Evolutionary conservation across 1,140 invertebrate species (phyloP).

Genomic region (Antheraea pernyi): DNA sequence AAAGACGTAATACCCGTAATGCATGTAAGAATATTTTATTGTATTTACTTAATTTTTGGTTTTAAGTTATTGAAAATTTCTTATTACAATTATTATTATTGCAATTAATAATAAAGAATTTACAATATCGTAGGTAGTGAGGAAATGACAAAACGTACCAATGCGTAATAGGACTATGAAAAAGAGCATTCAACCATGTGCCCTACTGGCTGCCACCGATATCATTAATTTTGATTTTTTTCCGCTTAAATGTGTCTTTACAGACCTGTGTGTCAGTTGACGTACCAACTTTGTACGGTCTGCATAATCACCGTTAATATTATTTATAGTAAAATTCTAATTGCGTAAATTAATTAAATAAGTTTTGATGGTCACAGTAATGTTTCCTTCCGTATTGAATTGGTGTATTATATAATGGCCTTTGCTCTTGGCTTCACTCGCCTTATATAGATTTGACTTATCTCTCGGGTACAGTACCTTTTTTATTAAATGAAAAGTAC

Average conservation of each 20-base stretch:
- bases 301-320: slow-evolving; percentile 22
- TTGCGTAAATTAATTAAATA: background rate
- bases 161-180: slow-evolving; percentile 28
- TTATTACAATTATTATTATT: too few relatives aligned
- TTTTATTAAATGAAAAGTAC: too few relatives aligned
- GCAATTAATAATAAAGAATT: background rate
- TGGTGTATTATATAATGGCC: too few relatives aligned
- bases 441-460: too few relatives aligned
- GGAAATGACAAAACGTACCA: background rate
- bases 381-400: too few relatives aligned
- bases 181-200: slow-evolving; percentile 57
- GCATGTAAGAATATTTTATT: too few relatives aligned
- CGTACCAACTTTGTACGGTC: slow-evolving; percentile 47
- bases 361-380: too few relatives aligned
- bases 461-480: too few relatives aligned
- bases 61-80: too few relatives aligned
- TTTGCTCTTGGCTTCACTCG: too few relatives aligned
- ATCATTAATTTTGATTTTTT: slow-evolving; percentile 78
- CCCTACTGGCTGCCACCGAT: slow-evolving; percentile 68
- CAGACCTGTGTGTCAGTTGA: slow-evolving; percentile 70
- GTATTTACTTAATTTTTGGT: too few relatives aligned
- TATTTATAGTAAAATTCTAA: background rate
- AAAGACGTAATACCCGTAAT: too few relatives aligned
- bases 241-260: slow-evolving; percentile 72
- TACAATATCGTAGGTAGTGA: background rate